phyloP scores from a whole-genome alignment of 1,140 invertebrate species.

The Trachelipus rathkii region DNA sequence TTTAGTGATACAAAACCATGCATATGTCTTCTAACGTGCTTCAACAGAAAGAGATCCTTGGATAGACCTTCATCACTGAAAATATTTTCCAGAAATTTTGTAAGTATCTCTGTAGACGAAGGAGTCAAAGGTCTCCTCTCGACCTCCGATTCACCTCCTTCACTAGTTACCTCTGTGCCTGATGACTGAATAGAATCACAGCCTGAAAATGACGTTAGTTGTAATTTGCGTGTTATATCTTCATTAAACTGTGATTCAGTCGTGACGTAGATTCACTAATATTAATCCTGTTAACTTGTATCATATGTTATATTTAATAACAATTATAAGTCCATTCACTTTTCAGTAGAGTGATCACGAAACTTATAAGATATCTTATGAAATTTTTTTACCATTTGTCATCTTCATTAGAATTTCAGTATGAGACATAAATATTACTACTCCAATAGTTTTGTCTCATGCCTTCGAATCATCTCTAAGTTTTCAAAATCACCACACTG shows the following conservation, averaged over 20 bases:
- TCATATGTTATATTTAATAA: too few relatives aligned
- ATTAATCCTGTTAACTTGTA: not conserved
- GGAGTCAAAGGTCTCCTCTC: constrained; percentile 14
- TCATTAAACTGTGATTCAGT: not conserved
- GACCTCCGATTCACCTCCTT: constrained; percentile 30
- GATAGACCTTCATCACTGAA: constrained; percentile 93
- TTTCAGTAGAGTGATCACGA: too few relatives aligned
- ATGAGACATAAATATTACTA: too few relatives aligned
- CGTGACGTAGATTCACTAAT: not conserved
- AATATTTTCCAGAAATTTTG: constrained; percentile 83
- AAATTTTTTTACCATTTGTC: too few relatives aligned
- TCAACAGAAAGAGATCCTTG: constrained; percentile 89
- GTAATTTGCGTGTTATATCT: not conserved
- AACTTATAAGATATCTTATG: too few relatives aligned
- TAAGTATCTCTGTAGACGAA: constrained; percentile 50
- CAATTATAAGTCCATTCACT: too few relatives aligned
- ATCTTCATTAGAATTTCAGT: too few relatives aligned
- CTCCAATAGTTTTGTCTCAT: too few relatives aligned
- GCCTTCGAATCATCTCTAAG: too few relatives aligned
- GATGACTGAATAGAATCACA: constrained; percentile 4
- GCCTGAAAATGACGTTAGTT: not conserved
- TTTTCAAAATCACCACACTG: too few relatives aligned
- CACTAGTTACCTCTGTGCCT: constrained; percentile 30
- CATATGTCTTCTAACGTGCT: constrained; percentile 88
- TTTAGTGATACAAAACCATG: constrained; percentile 92